phyloP scores from a whole-genome alignment of 2,888 invertebrate species.

The Tetranychus piercei region DNA sequence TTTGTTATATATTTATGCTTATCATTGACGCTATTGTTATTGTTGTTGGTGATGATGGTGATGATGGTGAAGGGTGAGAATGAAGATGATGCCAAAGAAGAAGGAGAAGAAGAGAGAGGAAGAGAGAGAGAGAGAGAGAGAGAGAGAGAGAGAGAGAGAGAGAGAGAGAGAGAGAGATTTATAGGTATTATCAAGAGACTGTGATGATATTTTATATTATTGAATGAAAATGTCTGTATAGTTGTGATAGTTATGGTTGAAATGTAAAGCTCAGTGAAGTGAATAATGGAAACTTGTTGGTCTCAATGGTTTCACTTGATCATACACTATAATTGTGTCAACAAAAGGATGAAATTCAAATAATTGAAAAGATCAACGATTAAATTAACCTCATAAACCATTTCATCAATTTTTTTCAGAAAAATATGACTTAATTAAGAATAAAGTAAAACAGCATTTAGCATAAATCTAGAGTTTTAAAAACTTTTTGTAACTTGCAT shows the following conservation, averaged over 20 bases:
- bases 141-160: conserved; percentile 11
- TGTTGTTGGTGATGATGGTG: not conserved
- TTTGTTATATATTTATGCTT: not conserved
- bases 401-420: no score
- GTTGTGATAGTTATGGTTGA: not conserved
- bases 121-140: conserved; percentile 12
- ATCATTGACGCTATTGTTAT: not conserved
- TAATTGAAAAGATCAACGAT: not conserved
- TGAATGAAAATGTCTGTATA: not conserved
- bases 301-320: not conserved
- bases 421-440: no score
- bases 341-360: not conserved
- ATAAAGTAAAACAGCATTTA: no score
- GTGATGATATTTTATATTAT: no score
- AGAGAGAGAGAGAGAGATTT: not conserved
- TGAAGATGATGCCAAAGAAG: not conserved
- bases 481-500: no score
- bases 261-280: not conserved
- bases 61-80: not conserved
- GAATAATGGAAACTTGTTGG: not conserved
- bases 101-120: not conserved
- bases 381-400: not conserved
- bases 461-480: no score
- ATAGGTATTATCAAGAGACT: not conserved
- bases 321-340: not conserved